Percentiles rank a stretch among this genome's conserved stretches.
Evolutionary conservation across 2,113 vertebrate genomes (phyloP).

Genomic region (Cathartes aura): DNA sequence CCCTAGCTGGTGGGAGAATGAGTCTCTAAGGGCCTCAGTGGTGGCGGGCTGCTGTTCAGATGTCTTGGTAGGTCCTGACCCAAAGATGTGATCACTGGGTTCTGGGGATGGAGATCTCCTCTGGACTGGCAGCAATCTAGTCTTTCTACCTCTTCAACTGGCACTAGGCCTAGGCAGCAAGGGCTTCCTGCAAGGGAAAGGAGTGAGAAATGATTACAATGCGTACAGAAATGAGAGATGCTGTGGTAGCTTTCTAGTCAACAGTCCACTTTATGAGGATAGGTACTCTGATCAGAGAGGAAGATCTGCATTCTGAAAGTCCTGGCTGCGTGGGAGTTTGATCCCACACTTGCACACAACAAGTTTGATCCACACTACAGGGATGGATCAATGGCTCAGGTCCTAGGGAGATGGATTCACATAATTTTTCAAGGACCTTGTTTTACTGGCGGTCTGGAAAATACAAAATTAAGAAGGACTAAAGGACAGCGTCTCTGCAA

Average conservation of each 20-base stretch:
- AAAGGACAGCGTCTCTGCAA: neutral
- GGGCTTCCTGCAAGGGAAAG: conserved; percentile 65
- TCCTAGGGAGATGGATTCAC: neutral
- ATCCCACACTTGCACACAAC: neutral
- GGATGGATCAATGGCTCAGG: neutral
- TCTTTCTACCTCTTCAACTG: conserved; percentile 80
- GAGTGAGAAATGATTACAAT: neutral
- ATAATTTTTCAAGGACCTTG: neutral
- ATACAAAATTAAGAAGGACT: neutral
- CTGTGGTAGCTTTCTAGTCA: neutral
- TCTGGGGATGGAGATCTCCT: conserved; percentile 66
- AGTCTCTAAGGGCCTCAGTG: conserved; percentile 75
- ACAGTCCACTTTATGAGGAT: neutral
- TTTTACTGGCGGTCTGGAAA: neutral
- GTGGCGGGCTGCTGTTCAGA: conserved; percentile 49
- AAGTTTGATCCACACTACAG: neutral
- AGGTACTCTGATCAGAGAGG: neutral
- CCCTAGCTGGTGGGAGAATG: conserved; percentile 70
- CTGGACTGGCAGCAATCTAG: conserved; percentile 62
- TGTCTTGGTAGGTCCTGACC: conserved; percentile 67
- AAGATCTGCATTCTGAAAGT: neutral
- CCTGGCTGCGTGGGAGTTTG: neutral
- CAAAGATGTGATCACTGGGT: neutral
- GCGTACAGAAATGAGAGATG: neutral
- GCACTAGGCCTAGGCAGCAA: conserved; percentile 80